Base-by-base conservation (phyloP, 1,140 invertebrate species). In the Zaprionus ghesquierei region DNA sequence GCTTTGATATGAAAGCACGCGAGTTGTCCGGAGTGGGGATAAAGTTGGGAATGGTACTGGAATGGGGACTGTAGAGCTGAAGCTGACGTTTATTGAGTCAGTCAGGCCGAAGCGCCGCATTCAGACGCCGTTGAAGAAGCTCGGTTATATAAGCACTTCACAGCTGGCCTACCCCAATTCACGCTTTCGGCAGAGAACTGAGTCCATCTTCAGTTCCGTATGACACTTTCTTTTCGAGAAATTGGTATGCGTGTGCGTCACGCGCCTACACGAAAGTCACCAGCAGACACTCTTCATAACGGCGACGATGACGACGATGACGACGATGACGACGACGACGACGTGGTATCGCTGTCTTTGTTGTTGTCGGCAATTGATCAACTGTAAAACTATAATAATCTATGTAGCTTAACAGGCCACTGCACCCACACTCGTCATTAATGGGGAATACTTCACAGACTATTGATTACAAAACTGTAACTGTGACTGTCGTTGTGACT, bases 151-250 rank as follows among this genome's bases (percentile, higher is more conserved):
- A 82, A 86, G 82, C 51, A 50, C 5, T 68, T 72, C 55, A 51
- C 75, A 81, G 78, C 59, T 78, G 81, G 75, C 81, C 81, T 86
- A 87, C 81, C 81, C 77, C 82, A 86, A 87, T 82, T 69, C 33
- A 73, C 50, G 35, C 23, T 23, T 63, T 50, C 15, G 9, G 35
- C 20, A 23, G 51, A 61, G 69, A 66, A 65, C 20, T 22, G 59
- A 41, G 27, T 12, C 38, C 22, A 41, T n/a, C 27, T 59, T 33
- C 35, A 58, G 70, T 71, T 59, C 65, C 65, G 59, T 58, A 72
- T 77, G 79, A 87, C 81, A 86, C 81, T 86, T 86, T 86, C 81
- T 87, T 76, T 86, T 85, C 29, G 25, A 62, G 59, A 61, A 60
- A 61, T 60, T 61, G 18, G 51, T 61, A 54, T 55, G 38, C 58